Conservation (phyloP, 1,140 invertebrate genomes). For the Melitaea cinxia region DNA sequence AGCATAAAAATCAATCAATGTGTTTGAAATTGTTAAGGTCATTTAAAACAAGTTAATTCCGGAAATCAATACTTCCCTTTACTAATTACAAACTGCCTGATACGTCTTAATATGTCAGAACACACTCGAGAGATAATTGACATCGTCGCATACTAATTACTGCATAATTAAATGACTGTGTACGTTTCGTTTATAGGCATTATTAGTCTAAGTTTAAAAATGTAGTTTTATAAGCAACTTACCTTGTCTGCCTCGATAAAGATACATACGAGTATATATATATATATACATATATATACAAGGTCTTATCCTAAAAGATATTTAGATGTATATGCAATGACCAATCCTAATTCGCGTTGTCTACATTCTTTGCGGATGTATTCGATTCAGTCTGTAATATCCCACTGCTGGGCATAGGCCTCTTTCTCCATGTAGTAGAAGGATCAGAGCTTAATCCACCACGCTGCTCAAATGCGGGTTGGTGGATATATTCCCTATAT, state of each 20-base stretch:
- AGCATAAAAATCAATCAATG: constrained; percentile 5
- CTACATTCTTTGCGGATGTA: too few species aligned
- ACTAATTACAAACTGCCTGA: background rate
- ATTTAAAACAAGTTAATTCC: background rate
- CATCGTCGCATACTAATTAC: constrained; percentile 1
- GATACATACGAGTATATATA: background rate
- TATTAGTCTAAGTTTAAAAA: background rate
- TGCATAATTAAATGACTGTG: background rate
- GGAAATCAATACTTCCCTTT: background rate
- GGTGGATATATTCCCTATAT: too few species aligned
- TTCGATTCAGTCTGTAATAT: too few species aligned
- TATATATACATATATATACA: too few species aligned
- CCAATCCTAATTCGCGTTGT: too few species aligned
- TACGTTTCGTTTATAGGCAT: background rate
- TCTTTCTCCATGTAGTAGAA: too few species aligned
- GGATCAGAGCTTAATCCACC: too few species aligned
- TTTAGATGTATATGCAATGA: too few species aligned
- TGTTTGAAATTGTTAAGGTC: background rate
- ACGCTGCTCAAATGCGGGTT: too few species aligned
- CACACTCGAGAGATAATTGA: background rate
- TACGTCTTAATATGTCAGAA: background rate
- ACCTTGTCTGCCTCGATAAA: background rate
- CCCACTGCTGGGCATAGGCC: too few species aligned
- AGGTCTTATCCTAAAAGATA: too few species aligned
- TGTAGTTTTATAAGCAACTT: background rate